Evolutionary conservation across 2,113 vertebrate species (phyloP).

Genomic region (Pachypanchax playfairii): DNA sequence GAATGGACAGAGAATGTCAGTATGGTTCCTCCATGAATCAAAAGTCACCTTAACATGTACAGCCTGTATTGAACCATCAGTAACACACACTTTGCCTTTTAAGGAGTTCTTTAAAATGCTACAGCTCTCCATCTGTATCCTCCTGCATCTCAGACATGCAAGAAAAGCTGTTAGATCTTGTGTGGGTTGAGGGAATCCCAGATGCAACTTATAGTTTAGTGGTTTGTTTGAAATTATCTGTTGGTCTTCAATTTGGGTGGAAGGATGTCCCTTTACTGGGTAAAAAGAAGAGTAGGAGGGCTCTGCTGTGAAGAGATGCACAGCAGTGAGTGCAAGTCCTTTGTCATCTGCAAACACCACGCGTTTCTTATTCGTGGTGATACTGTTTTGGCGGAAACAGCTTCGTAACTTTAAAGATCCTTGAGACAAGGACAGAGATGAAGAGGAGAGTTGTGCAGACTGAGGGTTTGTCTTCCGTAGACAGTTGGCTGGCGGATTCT

Average conservation of each 20-base stretch:
- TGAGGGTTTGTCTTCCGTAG: background rate
- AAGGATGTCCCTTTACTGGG: background rate
- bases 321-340: constrained; percentile 76
- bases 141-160: constrained; percentile 38
- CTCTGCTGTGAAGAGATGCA: constrained; percentile 72
- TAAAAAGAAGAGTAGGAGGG: constrained; percentile 35
- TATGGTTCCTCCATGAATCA: constrained; percentile 77
- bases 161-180: constrained; percentile 53
- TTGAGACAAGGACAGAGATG: background rate
- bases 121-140: constrained; percentile 78
- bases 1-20: constrained; percentile 73
- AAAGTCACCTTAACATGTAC: constrained; percentile 75
- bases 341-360: constrained; percentile 83
- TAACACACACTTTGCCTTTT: constrained; percentile 75
- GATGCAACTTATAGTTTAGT: constrained; percentile 33
- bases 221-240: constrained; percentile 9
- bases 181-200: constrained; percentile 73
- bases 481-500: background rate
- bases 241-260: constrained; percentile 12
- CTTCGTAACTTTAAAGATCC: constrained; percentile 27
- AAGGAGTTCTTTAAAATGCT: constrained; percentile 60
- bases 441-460: constrained; percentile 48
- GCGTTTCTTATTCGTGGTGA: constrained; percentile 67
- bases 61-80: constrained; percentile 56
- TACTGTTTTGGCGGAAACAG: constrained; percentile 38